These are phyloP conservation scores for Colossoma macropomum DNA, from an alignment of 2,113 vertebrate species.

Conservation along the genomic window DNA sequence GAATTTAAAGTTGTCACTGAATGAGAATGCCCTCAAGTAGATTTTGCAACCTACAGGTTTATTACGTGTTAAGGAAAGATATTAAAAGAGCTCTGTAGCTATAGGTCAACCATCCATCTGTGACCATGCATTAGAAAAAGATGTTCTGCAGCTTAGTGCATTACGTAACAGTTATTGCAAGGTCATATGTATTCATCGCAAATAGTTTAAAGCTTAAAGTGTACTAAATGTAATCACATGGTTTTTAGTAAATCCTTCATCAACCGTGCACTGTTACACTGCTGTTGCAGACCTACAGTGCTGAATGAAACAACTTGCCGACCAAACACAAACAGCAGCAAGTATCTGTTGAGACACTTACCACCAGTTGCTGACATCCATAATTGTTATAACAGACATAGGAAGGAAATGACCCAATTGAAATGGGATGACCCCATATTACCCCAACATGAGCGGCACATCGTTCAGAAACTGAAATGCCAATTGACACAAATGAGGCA, in stretches of 20 bases:
- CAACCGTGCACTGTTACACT: not conserved
- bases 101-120: constrained; percentile 32
- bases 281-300: not conserved
- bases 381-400: constrained; percentile 9
- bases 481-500: constrained; percentile 5
- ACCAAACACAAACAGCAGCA: not conserved
- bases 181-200: constrained; percentile 28
- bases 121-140: constrained; percentile 31
- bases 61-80: not conserved
- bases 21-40: not conserved
- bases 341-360: not conserved
- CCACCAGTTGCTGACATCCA: constrained; percentile 4
- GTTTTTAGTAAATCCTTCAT: constrained; percentile 23
- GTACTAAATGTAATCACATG: constrained; percentile 24
- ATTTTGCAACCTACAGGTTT: not conserved
- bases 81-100: not conserved
- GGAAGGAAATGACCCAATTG: constrained; percentile 24
- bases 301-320: not conserved
- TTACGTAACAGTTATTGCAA: constrained; percentile 35
- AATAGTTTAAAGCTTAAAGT: constrained; percentile 21
- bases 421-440: constrained; percentile 10
- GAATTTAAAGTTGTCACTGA: not conserved
- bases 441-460: not conserved
- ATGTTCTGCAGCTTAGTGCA: constrained; percentile 8
- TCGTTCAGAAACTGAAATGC: not conserved